phyloP scores from a whole-genome alignment of 1,140 invertebrate species.

The Chelonus insularis region DNA sequence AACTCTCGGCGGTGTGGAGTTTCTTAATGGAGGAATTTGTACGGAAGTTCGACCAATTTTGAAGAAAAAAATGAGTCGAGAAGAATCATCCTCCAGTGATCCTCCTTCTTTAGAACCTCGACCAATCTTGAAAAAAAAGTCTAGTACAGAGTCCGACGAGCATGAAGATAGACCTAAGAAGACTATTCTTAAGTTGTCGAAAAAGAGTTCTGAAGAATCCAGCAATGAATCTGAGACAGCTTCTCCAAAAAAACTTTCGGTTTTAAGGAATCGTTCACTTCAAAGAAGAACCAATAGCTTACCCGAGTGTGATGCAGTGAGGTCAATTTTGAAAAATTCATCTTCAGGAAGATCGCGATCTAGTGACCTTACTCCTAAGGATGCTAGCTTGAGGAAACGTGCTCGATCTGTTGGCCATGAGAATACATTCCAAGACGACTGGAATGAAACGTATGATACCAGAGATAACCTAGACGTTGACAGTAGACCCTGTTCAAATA shows the following conservation, averaged over 20 bases:
- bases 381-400: conserved; percentile 43
- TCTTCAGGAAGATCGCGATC: conserved; percentile 28
- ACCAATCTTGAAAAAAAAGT: conserved; percentile 84
- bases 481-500: conserved; percentile 5
- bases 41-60: conserved; percentile 76
- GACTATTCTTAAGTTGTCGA: conserved; percentile 78
- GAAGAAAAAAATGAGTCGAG: conserved; percentile 69
- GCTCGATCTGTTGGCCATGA: conserved; percentile 43
- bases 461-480: conserved; percentile 6
- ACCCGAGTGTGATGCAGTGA: conserved; percentile 37
- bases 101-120: conserved; percentile 48
- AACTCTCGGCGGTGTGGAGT: conserved; percentile 63
- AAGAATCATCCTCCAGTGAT: conserved; percentile 60
- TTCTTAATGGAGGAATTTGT: conserved; percentile 50
- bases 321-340: conserved; percentile 44
- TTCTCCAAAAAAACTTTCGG: conserved; percentile 42
- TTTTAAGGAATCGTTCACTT: conserved; percentile 36
- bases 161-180: conserved; percentile 70
- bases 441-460: conserved; percentile 11
- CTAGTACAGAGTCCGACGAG: conserved; percentile 77
- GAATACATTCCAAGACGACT: conserved; percentile 23
- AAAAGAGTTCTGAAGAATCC: conserved; percentile 64
- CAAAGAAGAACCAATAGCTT: conserved; percentile 32
- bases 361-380: conserved; percentile 9
- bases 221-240: conserved; percentile 24